Conservation (phyloP, 1,140 invertebrate genomes). For the Hycleus phaleratus region DNA sequence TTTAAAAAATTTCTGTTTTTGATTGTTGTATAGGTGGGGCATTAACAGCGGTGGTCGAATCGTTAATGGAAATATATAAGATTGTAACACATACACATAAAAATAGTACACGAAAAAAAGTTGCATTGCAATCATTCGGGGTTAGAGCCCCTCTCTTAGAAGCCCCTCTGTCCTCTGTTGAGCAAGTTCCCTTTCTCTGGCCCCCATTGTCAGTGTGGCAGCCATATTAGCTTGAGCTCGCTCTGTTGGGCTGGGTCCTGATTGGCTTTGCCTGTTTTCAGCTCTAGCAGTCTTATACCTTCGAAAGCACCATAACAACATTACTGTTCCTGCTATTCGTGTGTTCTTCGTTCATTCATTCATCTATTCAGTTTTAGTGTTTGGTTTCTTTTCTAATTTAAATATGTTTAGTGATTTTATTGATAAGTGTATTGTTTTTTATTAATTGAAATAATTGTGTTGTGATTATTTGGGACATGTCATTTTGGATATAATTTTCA, state of each 20-base stretch:
- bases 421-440: too few species aligned
- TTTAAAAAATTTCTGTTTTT: not conserved
- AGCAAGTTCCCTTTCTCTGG: constrained; percentile 38
- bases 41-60: not conserved
- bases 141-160: constrained; percentile 29
- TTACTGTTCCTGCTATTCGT: constrained; percentile 27
- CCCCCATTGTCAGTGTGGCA: constrained; percentile 40
- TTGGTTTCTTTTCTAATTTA: constrained; percentile 14
- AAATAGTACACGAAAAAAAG: constrained; percentile 6
- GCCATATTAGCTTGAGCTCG: constrained; percentile 42
- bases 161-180: constrained; percentile 23
- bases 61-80: constrained; percentile 5
- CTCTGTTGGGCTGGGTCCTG: constrained; percentile 39
- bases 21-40: not conserved
- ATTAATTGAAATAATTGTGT: too few species aligned
- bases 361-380: constrained; percentile 19
- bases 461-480: constrained; percentile 11
- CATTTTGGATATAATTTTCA: constrained; percentile 16
- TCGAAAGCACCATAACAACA: constrained; percentile 23
- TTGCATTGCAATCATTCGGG: constrained; percentile 26
- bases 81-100: constrained; percentile 11
- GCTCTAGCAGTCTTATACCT: constrained; percentile 29
- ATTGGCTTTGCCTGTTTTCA: constrained; percentile 42
- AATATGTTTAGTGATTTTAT: too few species aligned
- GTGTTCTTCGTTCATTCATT: constrained; percentile 21